phyloP scores from a whole-genome alignment of 2,113 vertebrate species.

The Platysteira castanea region DNA sequence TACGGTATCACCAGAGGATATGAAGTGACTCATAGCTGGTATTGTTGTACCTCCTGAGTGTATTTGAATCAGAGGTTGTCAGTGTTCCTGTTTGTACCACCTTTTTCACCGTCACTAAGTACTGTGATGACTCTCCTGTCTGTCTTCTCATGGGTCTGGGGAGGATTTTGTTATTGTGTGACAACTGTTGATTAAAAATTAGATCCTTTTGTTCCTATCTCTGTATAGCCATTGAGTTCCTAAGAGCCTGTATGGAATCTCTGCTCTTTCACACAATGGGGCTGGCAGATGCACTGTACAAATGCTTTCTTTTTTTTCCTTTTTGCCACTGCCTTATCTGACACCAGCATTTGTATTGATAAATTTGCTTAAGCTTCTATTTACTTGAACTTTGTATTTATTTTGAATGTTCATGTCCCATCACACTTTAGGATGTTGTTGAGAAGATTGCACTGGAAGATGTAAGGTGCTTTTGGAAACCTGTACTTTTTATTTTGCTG shows the following conservation, averaged over 20 bases:
- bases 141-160: background rate
- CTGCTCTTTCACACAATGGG: background rate
- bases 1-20: background rate
- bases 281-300: background rate
- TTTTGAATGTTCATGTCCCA: background rate
- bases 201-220: background rate
- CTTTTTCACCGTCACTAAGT: background rate
- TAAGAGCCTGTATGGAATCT: background rate
- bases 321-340: background rate
- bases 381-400: background rate
- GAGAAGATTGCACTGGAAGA: background rate
- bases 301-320: rapidly evolving
- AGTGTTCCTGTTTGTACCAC: background rate
- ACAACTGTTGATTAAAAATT: background rate
- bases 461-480: background rate
- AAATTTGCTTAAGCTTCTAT: background rate
- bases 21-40: background rate
- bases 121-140: rapidly evolving
- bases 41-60: background rate
- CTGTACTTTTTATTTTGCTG: background rate
- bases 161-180: background rate
- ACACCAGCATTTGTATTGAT: background rate
- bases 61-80: background rate
- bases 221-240: background rate
- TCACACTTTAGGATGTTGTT: background rate